Percentiles rank a stretch among this genome's conserved stretches.
phyloP scores from a whole-genome alignment of 2,797 vertebrate species.

The Pampus argenteus region DNA sequence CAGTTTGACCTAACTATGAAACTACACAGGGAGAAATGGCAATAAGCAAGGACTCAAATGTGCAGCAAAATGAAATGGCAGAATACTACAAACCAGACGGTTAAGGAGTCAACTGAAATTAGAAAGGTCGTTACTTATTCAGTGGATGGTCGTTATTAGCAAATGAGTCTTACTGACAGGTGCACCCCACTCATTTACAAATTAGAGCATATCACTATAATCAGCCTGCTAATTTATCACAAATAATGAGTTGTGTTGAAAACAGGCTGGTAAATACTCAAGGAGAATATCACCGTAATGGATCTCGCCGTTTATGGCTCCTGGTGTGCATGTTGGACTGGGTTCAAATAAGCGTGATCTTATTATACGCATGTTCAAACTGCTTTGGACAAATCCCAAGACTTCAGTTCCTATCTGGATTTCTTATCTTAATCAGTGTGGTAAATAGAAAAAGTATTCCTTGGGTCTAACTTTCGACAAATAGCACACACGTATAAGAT shows the following conservation, averaged over 20 bases:
- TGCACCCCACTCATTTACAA: conserved; percentile 82
- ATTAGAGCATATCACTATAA: conserved; percentile 82
- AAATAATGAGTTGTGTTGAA: conserved; percentile 83
- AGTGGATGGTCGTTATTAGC: conserved; percentile 80
- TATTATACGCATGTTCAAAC: conserved; percentile 13
- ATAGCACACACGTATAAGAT: not conserved
- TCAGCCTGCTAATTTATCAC: conserved; percentile 82
- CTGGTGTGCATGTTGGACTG: conserved; percentile 36
- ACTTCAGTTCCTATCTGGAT: not conserved
- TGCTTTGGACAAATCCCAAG: not conserved
- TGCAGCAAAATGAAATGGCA: conserved; percentile 56
- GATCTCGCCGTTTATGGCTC: conserved; percentile 58
- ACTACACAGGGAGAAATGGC: conserved; percentile 22
- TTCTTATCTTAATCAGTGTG: not conserved
- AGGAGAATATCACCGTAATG: conserved; percentile 72
- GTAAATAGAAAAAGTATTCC: conserved; percentile 16
- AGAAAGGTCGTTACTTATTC: conserved; percentile 80
- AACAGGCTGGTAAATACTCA: conserved; percentile 77
- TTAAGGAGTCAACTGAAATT: conserved; percentile 76
- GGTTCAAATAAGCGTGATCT: conserved; percentile 43
- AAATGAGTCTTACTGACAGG: conserved; percentile 81
- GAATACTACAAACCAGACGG: conserved; percentile 76
- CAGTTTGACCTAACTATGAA: conserved; percentile 9
- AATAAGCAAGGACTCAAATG: conserved; percentile 40
- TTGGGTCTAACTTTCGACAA: conserved; percentile 2